These are phyloP conservation scores for Lethrus apterus DNA, from an alignment of 1,140 invertebrate genomes.

Conservation along the genomic window DNA sequence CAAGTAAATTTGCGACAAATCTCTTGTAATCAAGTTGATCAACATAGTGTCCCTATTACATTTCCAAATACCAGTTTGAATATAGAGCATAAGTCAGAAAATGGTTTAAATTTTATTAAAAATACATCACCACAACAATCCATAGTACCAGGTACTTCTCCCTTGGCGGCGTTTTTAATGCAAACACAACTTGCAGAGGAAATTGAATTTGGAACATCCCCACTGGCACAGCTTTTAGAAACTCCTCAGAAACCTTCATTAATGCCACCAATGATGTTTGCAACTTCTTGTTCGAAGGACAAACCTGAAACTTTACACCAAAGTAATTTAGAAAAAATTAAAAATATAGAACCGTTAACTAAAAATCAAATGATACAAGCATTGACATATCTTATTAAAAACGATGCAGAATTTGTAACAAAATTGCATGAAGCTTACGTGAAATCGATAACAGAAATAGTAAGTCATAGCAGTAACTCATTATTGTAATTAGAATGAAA, in stretches of 20 bases:
- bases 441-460: constrained; percentile 66
- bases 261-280: constrained; percentile 80
- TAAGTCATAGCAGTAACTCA: constrained; percentile 8
- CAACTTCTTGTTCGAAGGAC: constrained; percentile 39
- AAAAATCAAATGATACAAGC: constrained; percentile 82
- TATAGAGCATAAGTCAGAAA: constrained; percentile 35
- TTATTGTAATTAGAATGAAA: constrained; percentile 11
- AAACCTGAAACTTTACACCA: constrained; percentile 19
- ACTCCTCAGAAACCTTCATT: constrained; percentile 59
- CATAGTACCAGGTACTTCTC: constrained; percentile 42
- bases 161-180: constrained; percentile 42
- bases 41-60: constrained; percentile 37
- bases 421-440: constrained; percentile 86
- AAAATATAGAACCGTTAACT: constrained; percentile 61
- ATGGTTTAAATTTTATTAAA: constrained; percentile 47
- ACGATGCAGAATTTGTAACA: constrained; percentile 77
- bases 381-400: constrained; percentile 77
- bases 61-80: constrained; percentile 27
- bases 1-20: constrained; percentile 35
- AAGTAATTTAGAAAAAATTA: constrained; percentile 21
- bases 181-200: constrained; percentile 34
- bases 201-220: constrained; percentile 40
- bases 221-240: constrained; percentile 44
- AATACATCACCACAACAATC: constrained; percentile 12
- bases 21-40: constrained; percentile 40